Conservation (phyloP, 2,797 vertebrate genomes). For the Manis pentadactyla region DNA sequence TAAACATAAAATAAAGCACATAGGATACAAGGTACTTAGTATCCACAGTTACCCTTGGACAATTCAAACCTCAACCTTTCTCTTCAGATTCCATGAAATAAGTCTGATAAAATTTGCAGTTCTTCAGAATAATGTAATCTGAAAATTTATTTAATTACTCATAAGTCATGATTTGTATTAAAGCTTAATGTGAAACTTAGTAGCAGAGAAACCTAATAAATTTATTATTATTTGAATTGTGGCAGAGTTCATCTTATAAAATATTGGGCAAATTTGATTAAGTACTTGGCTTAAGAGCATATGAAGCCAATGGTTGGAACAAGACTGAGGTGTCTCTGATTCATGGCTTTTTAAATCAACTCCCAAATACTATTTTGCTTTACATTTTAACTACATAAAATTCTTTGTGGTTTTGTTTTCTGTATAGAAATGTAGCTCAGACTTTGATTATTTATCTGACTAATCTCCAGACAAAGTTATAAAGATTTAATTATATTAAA, state of each 20-base stretch:
- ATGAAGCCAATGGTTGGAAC: conserved; percentile 60
- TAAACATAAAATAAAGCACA: background rate
- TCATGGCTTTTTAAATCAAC: background rate
- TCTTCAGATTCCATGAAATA: background rate
- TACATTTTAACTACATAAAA: background rate
- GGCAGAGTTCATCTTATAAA: conserved; percentile 42
- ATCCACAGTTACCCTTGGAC: background rate
- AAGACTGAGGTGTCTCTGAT: background rate
- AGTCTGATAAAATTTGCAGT: background rate
- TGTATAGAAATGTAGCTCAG: background rate
- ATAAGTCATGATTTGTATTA: conserved; percentile 28
- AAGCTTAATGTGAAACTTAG: conserved; percentile 63
- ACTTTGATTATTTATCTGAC: background rate
- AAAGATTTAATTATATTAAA: background rate
- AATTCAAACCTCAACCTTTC: background rate
- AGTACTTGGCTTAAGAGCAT: conserved; percentile 41
- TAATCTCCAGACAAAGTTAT: background rate
- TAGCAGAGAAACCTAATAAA: conserved; percentile 44
- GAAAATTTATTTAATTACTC: conserved; percentile 53
- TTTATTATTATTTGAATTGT: conserved; percentile 63
- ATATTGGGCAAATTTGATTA: conserved; percentile 43
- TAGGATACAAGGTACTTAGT: background rate
- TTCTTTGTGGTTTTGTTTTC: conserved; percentile 20
- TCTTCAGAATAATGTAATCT: background rate
- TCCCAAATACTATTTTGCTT: conserved; percentile 5